Evolutionary conservation across 2,113 vertebrate species (phyloP).

Genomic region (Caloenas nicobarica): DNA sequence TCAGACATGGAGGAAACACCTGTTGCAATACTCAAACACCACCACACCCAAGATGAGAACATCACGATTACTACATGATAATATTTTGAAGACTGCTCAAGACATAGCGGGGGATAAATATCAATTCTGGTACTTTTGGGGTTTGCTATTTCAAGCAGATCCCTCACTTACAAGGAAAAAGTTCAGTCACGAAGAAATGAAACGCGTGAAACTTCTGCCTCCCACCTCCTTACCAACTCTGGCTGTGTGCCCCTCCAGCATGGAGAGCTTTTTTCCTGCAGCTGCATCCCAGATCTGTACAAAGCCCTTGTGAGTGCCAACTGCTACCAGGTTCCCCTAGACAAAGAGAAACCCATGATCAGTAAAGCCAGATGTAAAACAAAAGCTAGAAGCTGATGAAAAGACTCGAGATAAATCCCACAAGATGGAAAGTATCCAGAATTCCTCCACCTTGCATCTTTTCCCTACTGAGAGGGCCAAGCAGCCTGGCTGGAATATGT

Average conservation of each 20-base stretch:
- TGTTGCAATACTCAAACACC: neutral
- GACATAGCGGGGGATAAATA: neutral
- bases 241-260: constrained; percentile 94
- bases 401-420: neutral
- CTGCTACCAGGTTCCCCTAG: constrained; percentile 94
- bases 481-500: neutral
- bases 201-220: neutral
- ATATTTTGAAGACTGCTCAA: neutral
- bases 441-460: neutral
- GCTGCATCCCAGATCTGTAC: constrained; percentile 99
- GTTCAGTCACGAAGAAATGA: neutral
- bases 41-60: neutral
- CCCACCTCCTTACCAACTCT: constrained; percentile 86
- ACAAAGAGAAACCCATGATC: neutral
- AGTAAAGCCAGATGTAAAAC: neutral
- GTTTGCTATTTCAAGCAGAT: neutral
- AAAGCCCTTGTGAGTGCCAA: constrained; percentile 97
- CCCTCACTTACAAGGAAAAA: neutral
- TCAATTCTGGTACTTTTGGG: neutral
- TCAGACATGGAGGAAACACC: constrained; percentile 4
- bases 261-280: constrained; percentile 94
- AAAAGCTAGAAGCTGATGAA: neutral
- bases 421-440: neutral
- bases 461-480: neutral
- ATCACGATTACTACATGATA: neutral